A percentile compares a stretch with the other conserved stretches of the same genome.
Conservation (phyloP, 2,113 vertebrate species). For the Notothenia coriiceps region DNA sequence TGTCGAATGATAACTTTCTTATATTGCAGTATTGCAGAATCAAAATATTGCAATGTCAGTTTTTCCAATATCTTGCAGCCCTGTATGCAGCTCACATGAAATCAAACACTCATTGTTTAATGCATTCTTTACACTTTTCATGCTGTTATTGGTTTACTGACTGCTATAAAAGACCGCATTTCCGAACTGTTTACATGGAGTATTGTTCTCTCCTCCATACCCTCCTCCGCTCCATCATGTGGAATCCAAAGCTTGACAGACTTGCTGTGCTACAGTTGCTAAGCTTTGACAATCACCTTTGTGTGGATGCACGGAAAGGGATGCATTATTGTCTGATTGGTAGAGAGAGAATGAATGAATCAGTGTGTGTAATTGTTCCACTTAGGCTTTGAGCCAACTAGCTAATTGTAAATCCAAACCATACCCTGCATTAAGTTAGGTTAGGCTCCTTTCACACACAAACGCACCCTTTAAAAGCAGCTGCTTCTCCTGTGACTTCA, state of each 20-base stretch:
- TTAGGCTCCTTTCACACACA: conserved; percentile 26
- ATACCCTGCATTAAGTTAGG: conserved; percentile 26
- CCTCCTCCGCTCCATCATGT: neutral
- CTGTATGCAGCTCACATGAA: neutral
- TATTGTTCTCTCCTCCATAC: neutral
- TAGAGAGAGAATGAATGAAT: neutral
- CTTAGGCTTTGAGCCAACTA: conserved; percentile 41
- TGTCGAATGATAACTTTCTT: too few relatives aligned
- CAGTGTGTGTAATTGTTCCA: conserved; percentile 25
- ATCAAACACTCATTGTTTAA: neutral
- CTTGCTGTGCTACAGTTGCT: neutral
- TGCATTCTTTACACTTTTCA: neutral
- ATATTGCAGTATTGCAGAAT: too few relatives aligned
- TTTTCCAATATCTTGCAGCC: too few relatives aligned
- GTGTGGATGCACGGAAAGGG: neutral
- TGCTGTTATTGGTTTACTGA: neutral
- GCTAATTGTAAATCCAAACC: conserved; percentile 54
- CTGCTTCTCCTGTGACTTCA: conserved; percentile 45
- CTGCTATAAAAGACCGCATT: neutral
- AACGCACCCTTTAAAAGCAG: conserved; percentile 6
- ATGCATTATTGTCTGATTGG: neutral
- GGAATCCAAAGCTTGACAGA: neutral
- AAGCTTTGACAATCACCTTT: neutral
- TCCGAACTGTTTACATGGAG: neutral
- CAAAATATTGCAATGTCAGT: too few relatives aligned